Percentiles rank a stretch among this genome's conserved stretches.
These are phyloP conservation scores for Pemphredon lugubris DNA, from an alignment of 2,888 invertebrate genomes.

Conservation along the genomic window DNA sequence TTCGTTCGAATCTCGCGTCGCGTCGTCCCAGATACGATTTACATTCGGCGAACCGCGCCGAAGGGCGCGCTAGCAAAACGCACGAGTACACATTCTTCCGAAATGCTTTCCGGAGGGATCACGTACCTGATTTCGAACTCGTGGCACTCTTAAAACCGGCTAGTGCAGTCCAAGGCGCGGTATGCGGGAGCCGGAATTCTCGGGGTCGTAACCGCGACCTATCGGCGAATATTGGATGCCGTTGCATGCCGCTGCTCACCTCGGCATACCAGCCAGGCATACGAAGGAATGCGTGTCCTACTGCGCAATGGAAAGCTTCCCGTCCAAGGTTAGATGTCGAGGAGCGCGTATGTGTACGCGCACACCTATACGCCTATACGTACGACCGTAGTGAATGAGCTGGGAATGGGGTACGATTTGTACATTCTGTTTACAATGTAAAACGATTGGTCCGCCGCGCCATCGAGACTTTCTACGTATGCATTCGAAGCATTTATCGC, in stretches of 20 bases:
- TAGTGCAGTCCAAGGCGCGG: slow-evolving; percentile 52
- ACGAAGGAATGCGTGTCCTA: slow-evolving; percentile 77
- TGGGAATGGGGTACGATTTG: slow-evolving; percentile 26
- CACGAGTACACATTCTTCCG: slow-evolving; percentile 27
- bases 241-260: slow-evolving; percentile 78
- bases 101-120: slow-evolving; percentile 12
- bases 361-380: slow-evolving; percentile 20
- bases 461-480: neutral
- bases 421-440: slow-evolving; percentile 4
- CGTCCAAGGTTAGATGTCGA: slow-evolving; percentile 72
- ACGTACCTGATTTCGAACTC: slow-evolving; percentile 47
- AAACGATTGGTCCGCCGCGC: slow-evolving; percentile 6
- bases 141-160: slow-evolving; percentile 61
- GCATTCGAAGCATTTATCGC: neutral
- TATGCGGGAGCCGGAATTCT: slow-evolving; percentile 74
- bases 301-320: slow-evolving; percentile 71
- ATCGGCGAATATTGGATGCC: slow-evolving; percentile 78
- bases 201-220: slow-evolving; percentile 78
- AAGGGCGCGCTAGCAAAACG: neutral
- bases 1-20: too few relatives aligned
- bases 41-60: neutral
- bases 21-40: neutral
- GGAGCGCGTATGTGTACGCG: slow-evolving; percentile 39
- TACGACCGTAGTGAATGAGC: slow-evolving; percentile 53
- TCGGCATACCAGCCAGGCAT: slow-evolving; percentile 76